Percentiles rank a stretch among this genome's conserved stretches.
phyloP scores from a whole-genome alignment of 2,888 invertebrate species.

The Limnephilus rhombicus region DNA sequence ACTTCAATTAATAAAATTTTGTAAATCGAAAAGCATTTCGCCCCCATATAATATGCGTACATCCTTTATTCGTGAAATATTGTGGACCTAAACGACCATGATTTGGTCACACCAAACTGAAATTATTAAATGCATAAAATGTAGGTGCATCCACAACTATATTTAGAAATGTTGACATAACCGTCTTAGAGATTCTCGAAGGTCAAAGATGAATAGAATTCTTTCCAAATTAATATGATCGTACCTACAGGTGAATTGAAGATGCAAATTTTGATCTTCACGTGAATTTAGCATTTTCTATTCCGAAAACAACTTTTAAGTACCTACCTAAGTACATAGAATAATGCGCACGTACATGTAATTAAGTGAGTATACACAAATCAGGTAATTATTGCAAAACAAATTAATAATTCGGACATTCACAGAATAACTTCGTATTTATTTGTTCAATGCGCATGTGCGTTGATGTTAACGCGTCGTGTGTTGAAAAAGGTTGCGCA shows the following conservation, averaged over 20 bases:
- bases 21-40: neutral
- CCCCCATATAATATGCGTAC: neutral
- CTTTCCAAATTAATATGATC: neutral
- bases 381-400: neutral
- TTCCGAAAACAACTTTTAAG: neutral
- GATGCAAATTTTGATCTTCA: neutral
- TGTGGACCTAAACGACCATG: neutral
- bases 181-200: neutral
- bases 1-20: no score
- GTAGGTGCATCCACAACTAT: neutral
- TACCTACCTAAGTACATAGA: no score
- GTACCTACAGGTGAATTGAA: neutral
- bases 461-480: no score
- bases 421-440: neutral
- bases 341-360: neutral
- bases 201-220: neutral
- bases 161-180: neutral
- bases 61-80: neutral
- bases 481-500: neutral
- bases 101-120: neutral
- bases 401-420: neutral
- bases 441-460: neutral
- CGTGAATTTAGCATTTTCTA: neutral
- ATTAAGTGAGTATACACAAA: neutral
- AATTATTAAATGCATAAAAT: neutral